A percentile compares a stretch with the other conserved stretches of the same genome.
These are phyloP conservation scores for Corythornis vintsioides DNA, from an alignment of 2,113 vertebrate genomes.

Conservation along the genomic window DNA sequence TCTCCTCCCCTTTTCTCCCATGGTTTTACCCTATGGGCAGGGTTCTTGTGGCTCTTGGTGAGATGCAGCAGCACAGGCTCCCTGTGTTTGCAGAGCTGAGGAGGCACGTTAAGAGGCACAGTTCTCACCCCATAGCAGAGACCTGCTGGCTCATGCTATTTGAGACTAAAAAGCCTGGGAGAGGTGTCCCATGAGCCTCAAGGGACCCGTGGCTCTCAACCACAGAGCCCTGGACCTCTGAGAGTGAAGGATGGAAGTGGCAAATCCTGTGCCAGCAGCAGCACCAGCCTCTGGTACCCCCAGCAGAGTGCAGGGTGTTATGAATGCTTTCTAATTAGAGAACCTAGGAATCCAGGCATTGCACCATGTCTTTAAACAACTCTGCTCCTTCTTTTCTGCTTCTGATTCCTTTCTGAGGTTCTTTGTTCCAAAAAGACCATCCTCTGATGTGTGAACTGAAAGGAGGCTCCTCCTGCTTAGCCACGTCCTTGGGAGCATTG, in stretches of 20 bases:
- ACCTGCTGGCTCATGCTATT: fast-evolving
- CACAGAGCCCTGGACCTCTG: neutral
- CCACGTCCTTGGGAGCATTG: neutral
- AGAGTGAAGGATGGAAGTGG: neutral
- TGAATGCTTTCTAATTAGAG: neutral
- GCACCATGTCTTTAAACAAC: neutral
- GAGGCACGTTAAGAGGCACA: fast-evolving
- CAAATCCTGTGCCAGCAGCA: neutral
- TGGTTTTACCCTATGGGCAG: fast-evolving
- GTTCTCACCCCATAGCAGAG: neutral
- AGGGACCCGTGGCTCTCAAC: neutral
- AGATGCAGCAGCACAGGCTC: neutral
- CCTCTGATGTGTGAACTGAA: neutral
- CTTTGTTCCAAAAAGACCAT: neutral
- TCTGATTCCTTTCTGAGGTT: neutral
- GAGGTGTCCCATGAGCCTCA: neutral
- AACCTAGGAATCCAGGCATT: neutral
- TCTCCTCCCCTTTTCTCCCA: neutral
- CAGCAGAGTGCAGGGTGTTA: neutral
- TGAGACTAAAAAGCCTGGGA: neutral
- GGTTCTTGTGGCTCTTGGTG: neutral
- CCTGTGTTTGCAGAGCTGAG: neutral
- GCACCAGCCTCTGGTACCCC: neutral
- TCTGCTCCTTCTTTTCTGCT: neutral
- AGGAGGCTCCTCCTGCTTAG: neutral